phyloP scores from a whole-genome alignment of 2,113 vertebrate genomes.

The Eira barbara region DNA sequence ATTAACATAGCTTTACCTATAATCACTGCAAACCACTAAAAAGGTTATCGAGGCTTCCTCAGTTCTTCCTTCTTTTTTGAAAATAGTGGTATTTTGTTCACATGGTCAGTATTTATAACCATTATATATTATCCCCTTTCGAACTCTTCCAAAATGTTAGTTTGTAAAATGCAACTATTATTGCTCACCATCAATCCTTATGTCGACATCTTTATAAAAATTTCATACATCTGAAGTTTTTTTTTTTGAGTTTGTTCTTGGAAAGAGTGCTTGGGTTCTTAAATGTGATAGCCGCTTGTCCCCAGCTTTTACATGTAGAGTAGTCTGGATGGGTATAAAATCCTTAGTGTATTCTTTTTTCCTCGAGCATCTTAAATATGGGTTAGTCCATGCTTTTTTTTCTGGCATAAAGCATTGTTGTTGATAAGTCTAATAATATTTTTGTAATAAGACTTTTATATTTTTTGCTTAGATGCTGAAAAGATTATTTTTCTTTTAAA shows the following conservation, averaged over 20 bases:
- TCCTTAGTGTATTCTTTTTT: background rate
- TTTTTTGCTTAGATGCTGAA: background rate
- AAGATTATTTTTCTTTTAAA: background rate
- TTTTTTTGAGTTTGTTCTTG: background rate
- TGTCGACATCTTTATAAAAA: background rate
- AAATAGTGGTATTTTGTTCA: background rate
- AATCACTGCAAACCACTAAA: background rate
- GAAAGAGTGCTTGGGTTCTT: background rate
- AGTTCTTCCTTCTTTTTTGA: background rate
- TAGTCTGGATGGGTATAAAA: background rate
- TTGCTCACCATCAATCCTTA: background rate
- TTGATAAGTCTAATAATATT: background rate
- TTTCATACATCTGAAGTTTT: background rate
- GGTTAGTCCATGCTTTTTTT: background rate
- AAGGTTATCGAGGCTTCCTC: background rate
- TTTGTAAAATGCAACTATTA: background rate
- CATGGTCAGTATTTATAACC: background rate
- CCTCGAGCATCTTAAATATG: background rate
- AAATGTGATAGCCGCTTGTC: background rate
- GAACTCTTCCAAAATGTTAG: background rate
- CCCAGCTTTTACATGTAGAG: background rate
- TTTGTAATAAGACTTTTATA: background rate
- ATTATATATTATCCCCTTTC: background rate
- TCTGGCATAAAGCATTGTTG: background rate
- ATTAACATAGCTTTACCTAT: background rate